These are phyloP conservation scores for Sinocyclocheilus anophthalmus DNA, from an alignment of 2,113 vertebrate genomes.

Conservation along the genomic window DNA sequence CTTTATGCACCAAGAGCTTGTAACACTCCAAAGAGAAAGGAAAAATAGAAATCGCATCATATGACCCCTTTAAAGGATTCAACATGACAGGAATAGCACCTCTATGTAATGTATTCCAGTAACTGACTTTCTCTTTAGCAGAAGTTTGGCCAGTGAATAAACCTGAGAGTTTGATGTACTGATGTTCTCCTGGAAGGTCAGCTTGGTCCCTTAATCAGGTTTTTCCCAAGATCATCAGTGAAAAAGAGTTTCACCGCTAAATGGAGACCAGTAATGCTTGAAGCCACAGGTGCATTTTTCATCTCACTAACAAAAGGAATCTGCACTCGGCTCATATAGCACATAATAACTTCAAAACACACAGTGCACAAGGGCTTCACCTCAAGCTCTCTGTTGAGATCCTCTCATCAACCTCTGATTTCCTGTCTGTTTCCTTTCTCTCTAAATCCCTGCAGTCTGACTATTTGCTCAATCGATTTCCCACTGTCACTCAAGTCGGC, in stretches of 20 bases:
- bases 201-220: background rate
- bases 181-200: background rate
- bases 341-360: constrained; percentile 15
- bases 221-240: background rate
- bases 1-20: too few relatives aligned
- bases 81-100: background rate
- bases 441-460: constrained; percentile 25
- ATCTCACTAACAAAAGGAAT: constrained; percentile 25
- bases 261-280: background rate
- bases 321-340: constrained; percentile 9
- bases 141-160: background rate
- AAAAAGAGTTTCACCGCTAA: background rate
- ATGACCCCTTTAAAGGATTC: too few relatives aligned
- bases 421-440: constrained; percentile 23
- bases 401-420: constrained; percentile 40
- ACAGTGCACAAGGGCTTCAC: background rate
- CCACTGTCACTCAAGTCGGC: constrained; percentile 1
- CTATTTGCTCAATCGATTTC: constrained; percentile 32
- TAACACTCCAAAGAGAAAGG: too few relatives aligned
- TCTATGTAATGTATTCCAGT: background rate
- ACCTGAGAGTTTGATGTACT: background rate
- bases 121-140: background rate
- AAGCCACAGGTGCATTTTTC: constrained; percentile 53
- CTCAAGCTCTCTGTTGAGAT: background rate
- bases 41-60: too few relatives aligned